These are phyloP conservation scores for Hypotaenidia okinawae DNA, from an alignment of 2,797 vertebrate species.

Conservation along the genomic window DNA sequence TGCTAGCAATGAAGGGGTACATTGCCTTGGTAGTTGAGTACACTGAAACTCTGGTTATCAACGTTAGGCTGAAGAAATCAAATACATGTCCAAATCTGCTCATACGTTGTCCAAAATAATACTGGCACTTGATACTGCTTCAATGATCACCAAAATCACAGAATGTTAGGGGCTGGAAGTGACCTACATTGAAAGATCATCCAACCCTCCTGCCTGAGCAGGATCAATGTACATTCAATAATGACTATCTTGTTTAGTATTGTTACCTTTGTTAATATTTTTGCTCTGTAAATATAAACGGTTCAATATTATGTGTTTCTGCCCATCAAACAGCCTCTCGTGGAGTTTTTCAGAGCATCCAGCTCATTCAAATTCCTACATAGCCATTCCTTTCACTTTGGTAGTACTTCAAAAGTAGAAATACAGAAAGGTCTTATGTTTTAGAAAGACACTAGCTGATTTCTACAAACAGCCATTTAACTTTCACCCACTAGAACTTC, in stretches of 20 bases:
- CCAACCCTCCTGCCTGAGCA: too few species aligned
- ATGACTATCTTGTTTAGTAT: background rate
- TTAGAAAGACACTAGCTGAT: background rate
- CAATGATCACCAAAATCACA: background rate
- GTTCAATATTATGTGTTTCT: background rate
- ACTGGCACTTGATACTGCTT: background rate
- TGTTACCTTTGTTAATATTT: background rate
- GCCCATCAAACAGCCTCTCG: background rate
- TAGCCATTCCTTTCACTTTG: background rate
- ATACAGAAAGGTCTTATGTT: background rate
- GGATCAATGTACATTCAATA: too few species aligned
- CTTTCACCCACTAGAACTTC: background rate
- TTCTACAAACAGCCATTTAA: background rate
- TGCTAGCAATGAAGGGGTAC: background rate
- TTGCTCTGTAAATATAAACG: background rate
- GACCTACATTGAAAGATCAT: too few species aligned
- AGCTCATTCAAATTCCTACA: background rate
- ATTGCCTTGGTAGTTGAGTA: background rate
- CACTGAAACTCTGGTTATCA: background rate
- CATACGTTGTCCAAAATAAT: background rate
- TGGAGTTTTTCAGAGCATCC: background rate
- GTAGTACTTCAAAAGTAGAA: background rate
- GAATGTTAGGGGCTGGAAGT: too few species aligned
- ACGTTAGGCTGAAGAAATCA: background rate
- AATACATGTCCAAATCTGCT: rapidly evolving